Evolutionary conservation across 2,797 vertebrate species (phyloP).

Genomic region (Molossus alvarezi): DNA sequence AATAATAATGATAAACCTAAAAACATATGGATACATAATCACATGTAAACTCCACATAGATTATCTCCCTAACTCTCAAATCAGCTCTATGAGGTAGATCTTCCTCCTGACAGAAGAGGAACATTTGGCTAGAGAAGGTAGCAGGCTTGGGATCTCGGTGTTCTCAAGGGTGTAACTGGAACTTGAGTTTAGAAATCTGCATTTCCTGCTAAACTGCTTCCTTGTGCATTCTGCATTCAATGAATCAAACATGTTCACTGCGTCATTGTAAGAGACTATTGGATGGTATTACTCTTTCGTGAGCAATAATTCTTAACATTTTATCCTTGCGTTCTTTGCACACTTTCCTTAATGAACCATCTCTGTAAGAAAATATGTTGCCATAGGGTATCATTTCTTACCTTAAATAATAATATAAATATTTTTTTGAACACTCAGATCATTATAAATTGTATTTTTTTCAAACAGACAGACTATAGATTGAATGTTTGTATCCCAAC

Average conservation of each 20-base stretch:
- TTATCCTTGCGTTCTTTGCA: neutral
- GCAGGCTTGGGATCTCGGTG: neutral
- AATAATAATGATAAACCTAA: constrained; percentile 8
- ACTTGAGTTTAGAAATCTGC: neutral
- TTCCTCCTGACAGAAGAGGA: neutral
- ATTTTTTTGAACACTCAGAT: neutral
- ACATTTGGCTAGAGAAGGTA: constrained; percentile 15
- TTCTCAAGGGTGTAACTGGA: neutral
- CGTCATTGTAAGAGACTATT: neutral
- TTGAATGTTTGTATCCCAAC: neutral
- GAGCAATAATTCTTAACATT: constrained; percentile 20
- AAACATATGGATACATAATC: neutral
- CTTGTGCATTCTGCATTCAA: neutral
- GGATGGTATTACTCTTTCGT: neutral
- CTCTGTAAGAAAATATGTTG: constrained; percentile 28
- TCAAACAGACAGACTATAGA: neutral
- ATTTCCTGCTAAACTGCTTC: neutral
- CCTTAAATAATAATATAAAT: neutral
- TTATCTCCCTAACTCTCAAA: neutral
- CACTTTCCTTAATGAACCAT: neutral
- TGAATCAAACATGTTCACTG: neutral
- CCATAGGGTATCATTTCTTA: neutral
- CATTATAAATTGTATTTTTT: neutral
- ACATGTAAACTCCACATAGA: neutral
- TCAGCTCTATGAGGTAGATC: neutral